phyloP scores from a whole-genome alignment of 1,140 invertebrate species.

The Trichogramma pretiosum region DNA sequence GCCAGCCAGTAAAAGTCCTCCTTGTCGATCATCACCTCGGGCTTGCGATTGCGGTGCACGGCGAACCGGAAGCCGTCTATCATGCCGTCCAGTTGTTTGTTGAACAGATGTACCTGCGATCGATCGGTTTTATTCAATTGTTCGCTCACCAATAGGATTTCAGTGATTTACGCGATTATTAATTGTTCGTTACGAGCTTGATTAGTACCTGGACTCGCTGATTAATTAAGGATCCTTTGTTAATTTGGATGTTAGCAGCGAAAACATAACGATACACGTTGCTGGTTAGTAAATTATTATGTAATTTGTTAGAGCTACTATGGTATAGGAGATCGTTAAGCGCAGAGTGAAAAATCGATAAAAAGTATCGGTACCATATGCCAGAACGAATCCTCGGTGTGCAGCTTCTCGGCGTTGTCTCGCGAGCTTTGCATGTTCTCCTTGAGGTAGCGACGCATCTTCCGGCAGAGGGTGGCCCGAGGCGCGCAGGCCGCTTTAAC shows the following conservation, averaged over 20 bases:
- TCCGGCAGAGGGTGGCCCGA: conserved; percentile 58
- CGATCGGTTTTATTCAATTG: too few relatives aligned
- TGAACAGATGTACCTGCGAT: conserved; percentile 56
- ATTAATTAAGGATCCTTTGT: too few relatives aligned
- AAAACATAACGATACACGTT: too few relatives aligned
- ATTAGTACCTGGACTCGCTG: too few relatives aligned
- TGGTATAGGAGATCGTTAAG: background rate
- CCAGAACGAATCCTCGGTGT: conserved; percentile 61
- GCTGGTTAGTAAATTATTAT: too few relatives aligned
- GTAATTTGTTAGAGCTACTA: background rate
- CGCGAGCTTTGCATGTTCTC: conserved; percentile 58
- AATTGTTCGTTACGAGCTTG: too few relatives aligned
- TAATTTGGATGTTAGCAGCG: too few relatives aligned
- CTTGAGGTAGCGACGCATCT: conserved; percentile 56
- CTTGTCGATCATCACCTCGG: conserved; percentile 51
- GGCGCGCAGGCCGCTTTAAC: conserved; percentile 60
- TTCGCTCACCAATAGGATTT: too few relatives aligned
- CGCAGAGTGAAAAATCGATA: background rate
- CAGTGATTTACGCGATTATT: too few relatives aligned
- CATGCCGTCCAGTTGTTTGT: conserved; percentile 61
- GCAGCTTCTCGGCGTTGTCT: conserved; percentile 44
- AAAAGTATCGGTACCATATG: conserved; percentile 54
- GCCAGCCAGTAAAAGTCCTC: conserved; percentile 67
- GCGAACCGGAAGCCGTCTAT: conserved; percentile 60
- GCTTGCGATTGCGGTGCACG: conserved; percentile 50